Evolutionary conservation across 2,113 vertebrate species (phyloP), one percentile per base, ranked within the genome.

Genomic region (Thomomys bottae): DNA sequence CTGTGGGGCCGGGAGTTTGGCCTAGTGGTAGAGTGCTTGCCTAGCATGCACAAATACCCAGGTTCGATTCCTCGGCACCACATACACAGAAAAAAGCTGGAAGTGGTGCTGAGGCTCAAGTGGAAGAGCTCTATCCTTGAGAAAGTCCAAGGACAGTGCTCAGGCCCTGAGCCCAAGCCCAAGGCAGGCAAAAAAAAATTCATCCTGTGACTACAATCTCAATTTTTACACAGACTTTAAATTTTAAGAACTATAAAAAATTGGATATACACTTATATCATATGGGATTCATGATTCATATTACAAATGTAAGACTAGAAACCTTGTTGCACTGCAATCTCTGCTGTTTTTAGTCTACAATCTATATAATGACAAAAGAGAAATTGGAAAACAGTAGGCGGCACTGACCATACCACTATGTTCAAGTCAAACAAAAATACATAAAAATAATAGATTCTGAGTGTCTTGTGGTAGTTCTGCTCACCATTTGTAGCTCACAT

Each of bases 371-470:
- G 81, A 8, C 10, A 57, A 88, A 81, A n/a, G 34, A 67, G 12
- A 87, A 84, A 36, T 73, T 20, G 15, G 40, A 24, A 30, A 49
- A 42, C 34, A 18, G 1, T 72, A 17, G 2, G 34, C 72, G 5
- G 0, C 21, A 36, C 14, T 81, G 21, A 68, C 10, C 42, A 88
- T 20, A 67, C 36, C 36, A 76, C 23, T 57, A 4, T 1, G 15
- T 88, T 70, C 78, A 73, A 84, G 1, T 83, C 66, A 92, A 11
- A 26, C 20, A 54, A 73, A 89, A 78, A 34, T 72, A n/a, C 90
- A 38, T 79, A 11, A 5, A 18, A 7, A 49, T 24, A 30, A 21
- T 76, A 76, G 54, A 2, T 30, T 57, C 8, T n/a, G 38, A 20
- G 32, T 49, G 10, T 64, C 26, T 54, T 86, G 18, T 64, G 8